Conservation (phyloP, 1,140 invertebrate genomes). For the Bombus pascuorum region DNA sequence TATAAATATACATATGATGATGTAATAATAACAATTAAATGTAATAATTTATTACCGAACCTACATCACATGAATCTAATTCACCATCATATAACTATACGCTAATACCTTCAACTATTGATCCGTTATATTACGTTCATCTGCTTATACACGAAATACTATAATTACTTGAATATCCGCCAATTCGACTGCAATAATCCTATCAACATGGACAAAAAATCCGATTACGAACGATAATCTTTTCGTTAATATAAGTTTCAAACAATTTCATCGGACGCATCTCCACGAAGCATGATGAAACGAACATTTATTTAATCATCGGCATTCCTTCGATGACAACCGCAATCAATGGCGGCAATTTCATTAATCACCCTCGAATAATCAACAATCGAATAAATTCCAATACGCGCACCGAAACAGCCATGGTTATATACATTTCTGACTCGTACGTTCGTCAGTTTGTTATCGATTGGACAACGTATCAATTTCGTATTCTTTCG, state of each 20-base stretch:
- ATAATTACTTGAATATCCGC: not conserved
- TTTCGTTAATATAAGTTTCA: not conserved
- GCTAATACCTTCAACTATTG: not conserved
- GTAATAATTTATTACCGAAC: not conserved
- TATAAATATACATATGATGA: too few species aligned
- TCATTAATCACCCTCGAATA: constrained; percentile 14
- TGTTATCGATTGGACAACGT: not conserved
- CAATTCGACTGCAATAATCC: not conserved
- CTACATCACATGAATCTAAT: too few species aligned
- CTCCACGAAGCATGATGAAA: not conserved
- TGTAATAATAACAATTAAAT: not conserved
- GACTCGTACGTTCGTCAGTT: not conserved
- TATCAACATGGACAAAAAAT: not conserved
- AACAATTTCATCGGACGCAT: not conserved
- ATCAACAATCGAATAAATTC: constrained; percentile 22
- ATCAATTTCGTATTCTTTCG: too few species aligned
- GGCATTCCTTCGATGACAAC: constrained; percentile 11
- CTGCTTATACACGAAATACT: not conserved
- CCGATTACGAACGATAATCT: not conserved
- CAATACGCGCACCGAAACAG: not conserved
- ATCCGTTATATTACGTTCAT: not conserved
- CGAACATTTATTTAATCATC: not conserved
- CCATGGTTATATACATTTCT: not conserved
- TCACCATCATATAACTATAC: too few species aligned
- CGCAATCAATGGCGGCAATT: not conserved